Base-by-base conservation (phyloP, 2,797 vertebrate species). In the Acanthopagrus latus region DNA sequence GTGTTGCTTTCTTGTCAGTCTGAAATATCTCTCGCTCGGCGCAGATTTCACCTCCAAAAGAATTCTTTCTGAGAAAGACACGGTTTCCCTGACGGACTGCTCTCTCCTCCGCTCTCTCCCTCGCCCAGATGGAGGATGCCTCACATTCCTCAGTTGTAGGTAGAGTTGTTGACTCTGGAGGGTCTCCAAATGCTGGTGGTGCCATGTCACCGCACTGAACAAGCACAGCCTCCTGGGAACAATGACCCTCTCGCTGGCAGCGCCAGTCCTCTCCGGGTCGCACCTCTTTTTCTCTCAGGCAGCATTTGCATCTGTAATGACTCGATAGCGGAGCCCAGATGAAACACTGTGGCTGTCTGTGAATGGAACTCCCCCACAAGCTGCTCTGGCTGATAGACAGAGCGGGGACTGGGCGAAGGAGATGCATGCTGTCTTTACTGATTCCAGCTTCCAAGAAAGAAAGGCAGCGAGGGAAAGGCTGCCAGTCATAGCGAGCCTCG, bases 241-340 rank as follows among this genome's bases (percentile, higher is more conserved):
- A 93, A 92, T 93, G 89, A 89, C 89, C 90, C 89, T 75, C 74
- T 86, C 43, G 82, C 85, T 89, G 89, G 87, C 90, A 87, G 69
- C 21, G 33, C 82, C 66, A 25, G 55, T 77, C 80, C 76, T 86
- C 77, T 72, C 87, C 41, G 48, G 80, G 81, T 78, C 84, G 84
- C 89, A 81, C 85, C 83, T 87, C 88, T 78, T 78, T 55, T 67
- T 84, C 74, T 87, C 80, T 68, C 84, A 71, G 86, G 89, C 90
- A 74, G 83, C 83, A 87, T 93, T 92, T 92, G 92, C 92, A 94
- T 94, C 93, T 94, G 93, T 92, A 94, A 94, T 93, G 92, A 92
- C 88, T 93, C 74, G 91, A 92, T 94, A 94, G 91, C 91, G 72
- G 88, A 86, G 90, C 89, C 76, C 88, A 90, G 91, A 93, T 93